Percentiles rank a stretch among this genome's conserved stretches.
Conservation (phyloP, 1,140 invertebrate species). For the Nixonia krombeini region DNA sequence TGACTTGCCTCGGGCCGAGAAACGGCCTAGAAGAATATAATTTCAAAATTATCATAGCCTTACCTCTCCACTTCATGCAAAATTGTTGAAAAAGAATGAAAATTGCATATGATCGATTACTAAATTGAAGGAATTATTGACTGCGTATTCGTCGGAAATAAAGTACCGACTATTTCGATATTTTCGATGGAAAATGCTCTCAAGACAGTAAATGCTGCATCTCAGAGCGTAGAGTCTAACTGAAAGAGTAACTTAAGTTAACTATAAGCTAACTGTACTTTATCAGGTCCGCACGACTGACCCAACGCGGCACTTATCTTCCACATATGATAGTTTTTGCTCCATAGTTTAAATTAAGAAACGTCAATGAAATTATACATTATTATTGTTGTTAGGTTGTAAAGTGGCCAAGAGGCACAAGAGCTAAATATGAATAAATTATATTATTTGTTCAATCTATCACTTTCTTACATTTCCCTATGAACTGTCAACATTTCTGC, state of each 20-base stretch:
- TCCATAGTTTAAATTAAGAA: constrained; percentile 40
- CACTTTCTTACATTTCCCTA: constrained; percentile 5
- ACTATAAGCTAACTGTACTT: constrained; percentile 32
- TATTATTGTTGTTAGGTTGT: constrained; percentile 59
- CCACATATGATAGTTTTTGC: constrained; percentile 48
- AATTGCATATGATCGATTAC: constrained; percentile 23
- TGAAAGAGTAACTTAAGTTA: constrained; percentile 28
- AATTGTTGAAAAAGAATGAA: constrained; percentile 16
- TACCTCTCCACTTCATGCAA: constrained; percentile 24
- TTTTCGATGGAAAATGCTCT: constrained; percentile 16
- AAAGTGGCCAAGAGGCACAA: constrained; percentile 50
- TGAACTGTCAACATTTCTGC: background rate
- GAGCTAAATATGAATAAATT: constrained; percentile 61
- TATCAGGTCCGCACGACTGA: constrained; percentile 70
- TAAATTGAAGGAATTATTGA: constrained; percentile 16
- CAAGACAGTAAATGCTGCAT: constrained; percentile 13
- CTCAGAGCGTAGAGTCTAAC: constrained; percentile 22
- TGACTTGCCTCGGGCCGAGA: constrained; percentile 23
- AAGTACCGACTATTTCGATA: background rate
- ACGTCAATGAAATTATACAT: constrained; percentile 36
- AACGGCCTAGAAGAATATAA: constrained; percentile 25
- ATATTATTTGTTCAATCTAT: constrained; percentile 60
- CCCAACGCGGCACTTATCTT: constrained; percentile 67
- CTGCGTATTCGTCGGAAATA: constrained; percentile 13
- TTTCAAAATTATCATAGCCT: constrained; percentile 38